Evolutionary conservation across 2,113 vertebrate species (phyloP), one percentile per base, ranked within the genome.

Genomic region (Sclerurus mexicanus): DNA sequence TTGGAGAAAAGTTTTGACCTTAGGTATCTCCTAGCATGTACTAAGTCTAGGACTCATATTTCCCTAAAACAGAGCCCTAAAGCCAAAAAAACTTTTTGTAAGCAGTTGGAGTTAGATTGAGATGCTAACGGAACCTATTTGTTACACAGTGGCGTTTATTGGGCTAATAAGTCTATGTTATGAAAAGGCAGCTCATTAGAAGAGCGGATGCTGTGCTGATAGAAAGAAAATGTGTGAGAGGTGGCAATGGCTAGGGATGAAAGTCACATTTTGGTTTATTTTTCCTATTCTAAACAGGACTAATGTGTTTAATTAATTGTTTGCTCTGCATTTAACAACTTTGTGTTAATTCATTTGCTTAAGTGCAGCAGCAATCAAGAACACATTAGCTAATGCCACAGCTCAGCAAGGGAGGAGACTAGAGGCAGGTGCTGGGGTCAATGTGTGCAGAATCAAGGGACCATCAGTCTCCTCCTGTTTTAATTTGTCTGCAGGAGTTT

Each of bases 271-370:
- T 77, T 77, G 9, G 12, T 40, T 87, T 87, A 62, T 88, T 84
- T 78, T 79, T 86, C 24, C 31, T 58, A 39, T 87, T 85, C 18
- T 50, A 89, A 89, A 79, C 33, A 82, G 33, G 53, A 85, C 19
- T 69, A 86, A 95, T 95, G 49, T 85, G 46, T 77, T 87, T 95
- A 95, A 95, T 97, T 96, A 97, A 96, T 87, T 94, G 72, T 96
- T 96, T 95, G 64, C 72, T 94, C 69, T 92, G 85, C 44, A 74
- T 95, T 97, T 95, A 94, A 88, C 64, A 91, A 74, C 76, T 97
- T 93, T 62, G 39, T 28, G 37, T 86, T 93, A 93, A 86, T 89
- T 87, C 68, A 76, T 94, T 92, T 95, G 74, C 50, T 83, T 90
- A 94, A 94, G 90, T 39, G 42, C 46, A 76, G 85, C 69, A 87